phyloP scores from a whole-genome alignment of 2,888 invertebrate species.

The Lasioglossum oenotherae region DNA sequence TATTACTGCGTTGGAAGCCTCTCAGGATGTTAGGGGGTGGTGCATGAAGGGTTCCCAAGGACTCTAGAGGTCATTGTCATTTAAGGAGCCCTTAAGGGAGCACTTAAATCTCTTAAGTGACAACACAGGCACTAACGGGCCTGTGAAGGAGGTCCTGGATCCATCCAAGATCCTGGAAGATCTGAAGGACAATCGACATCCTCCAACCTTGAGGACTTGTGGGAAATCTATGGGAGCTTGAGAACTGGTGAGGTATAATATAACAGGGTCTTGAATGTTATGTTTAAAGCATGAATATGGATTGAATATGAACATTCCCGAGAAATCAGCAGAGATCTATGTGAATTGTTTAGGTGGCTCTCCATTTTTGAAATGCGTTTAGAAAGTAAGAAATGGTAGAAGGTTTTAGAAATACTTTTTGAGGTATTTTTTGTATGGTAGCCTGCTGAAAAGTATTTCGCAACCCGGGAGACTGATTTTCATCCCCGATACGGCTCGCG shows the following conservation, averaged over 20 bases:
- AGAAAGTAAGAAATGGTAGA: neutral
- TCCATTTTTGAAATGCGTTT: neutral
- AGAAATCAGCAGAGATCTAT: neutral
- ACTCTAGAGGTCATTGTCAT: neutral
- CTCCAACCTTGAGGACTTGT: neutral
- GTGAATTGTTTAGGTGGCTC: neutral
- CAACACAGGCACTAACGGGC: neutral
- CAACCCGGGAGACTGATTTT: conserved; percentile 5
- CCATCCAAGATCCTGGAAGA: neutral
- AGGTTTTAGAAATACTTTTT: neutral
- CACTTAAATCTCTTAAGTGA: neutral
- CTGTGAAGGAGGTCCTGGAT: neutral
- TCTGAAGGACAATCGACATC: neutral
- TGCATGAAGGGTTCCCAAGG: neutral
- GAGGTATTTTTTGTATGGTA: neutral
- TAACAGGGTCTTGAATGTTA: neutral
- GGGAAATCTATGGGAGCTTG: neutral
- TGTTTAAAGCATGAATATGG: neutral
- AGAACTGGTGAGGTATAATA: neutral
- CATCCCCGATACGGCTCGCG: conserved; percentile 17
- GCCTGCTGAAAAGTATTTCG: neutral
- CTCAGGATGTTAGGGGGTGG: neutral
- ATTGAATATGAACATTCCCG: neutral
- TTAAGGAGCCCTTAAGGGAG: neutral
- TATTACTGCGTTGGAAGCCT: neutral